Conservation (phyloP, 2,113 vertebrate species). For the Melanotaenia duboulayi region DNA sequence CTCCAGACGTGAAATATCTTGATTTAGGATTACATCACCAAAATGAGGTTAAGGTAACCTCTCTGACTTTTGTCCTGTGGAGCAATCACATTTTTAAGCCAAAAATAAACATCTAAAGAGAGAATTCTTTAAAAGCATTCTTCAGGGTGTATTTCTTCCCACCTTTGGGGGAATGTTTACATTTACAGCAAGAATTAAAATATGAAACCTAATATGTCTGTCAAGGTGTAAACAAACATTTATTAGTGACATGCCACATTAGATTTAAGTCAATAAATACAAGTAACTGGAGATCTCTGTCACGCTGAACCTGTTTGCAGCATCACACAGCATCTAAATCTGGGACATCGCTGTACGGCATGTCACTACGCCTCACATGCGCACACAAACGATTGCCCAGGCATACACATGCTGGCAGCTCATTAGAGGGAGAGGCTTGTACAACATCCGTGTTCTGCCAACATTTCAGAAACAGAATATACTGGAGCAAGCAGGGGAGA, state of each 20-base stretch:
- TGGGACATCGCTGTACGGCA: slow-evolving; percentile 54
- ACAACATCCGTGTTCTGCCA: slow-evolving; percentile 59
- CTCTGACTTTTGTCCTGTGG: too few species aligned
- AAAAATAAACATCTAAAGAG: too few species aligned
- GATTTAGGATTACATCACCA: too few species aligned
- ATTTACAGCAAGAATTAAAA: neutral
- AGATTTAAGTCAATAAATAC: slow-evolving; percentile 24
- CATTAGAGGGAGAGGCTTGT: slow-evolving; percentile 63
- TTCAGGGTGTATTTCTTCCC: neutral
- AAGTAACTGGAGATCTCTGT: neutral
- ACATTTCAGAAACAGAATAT: slow-evolving; percentile 50
- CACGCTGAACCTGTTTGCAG: slow-evolving; percentile 35
- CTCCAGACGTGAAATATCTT: too few species aligned
- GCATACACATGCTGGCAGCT: slow-evolving; percentile 52
- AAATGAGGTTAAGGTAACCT: too few species aligned
- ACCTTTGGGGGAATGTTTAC: neutral
- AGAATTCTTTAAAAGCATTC: too few species aligned
- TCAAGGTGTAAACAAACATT: neutral
- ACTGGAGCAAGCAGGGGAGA: slow-evolving; percentile 5
- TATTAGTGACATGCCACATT: neutral
- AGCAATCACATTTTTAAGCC: too few species aligned
- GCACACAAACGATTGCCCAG: slow-evolving; percentile 19
- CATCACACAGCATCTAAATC: slow-evolving; percentile 55
- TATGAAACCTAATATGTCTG: neutral
- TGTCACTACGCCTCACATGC: slow-evolving; percentile 34